Conservation (phyloP, 2,888 invertebrate species). For the Theristus sp. region DNA sequence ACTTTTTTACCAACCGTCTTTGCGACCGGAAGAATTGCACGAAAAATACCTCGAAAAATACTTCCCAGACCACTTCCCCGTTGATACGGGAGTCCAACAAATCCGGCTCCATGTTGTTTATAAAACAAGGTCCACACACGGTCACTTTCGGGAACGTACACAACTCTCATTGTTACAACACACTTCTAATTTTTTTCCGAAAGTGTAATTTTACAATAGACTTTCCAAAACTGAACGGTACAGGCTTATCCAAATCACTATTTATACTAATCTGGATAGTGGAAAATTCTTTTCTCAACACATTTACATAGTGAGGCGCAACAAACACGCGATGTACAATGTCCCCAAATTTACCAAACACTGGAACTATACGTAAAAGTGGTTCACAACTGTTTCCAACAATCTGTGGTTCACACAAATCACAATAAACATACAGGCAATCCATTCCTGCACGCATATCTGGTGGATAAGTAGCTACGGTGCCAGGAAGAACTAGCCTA, state of each 20-base stretch:
- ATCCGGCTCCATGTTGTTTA: background rate
- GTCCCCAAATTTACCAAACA: background rate
- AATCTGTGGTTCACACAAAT: background rate
- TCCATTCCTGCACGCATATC: conserved; percentile 2
- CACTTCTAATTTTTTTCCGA: too few species aligned
- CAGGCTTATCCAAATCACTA: background rate
- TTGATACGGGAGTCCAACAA: background rate
- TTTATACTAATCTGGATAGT: background rate
- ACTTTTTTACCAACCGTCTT: background rate
- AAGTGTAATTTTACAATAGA: conserved; percentile 4
- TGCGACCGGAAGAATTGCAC: background rate
- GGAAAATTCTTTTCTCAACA: background rate
- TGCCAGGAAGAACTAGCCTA: background rate
- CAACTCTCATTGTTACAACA: background rate
- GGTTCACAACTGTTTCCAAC: background rate
- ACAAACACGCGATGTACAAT: background rate
- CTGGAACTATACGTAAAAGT: background rate
- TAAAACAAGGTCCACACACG: background rate
- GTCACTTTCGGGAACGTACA: background rate
- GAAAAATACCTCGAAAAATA: background rate
- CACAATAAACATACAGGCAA: conserved; percentile 1
- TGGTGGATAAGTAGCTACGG: background rate
- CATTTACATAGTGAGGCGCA: background rate
- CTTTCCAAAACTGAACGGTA: background rate
- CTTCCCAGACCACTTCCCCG: background rate